Evolutionary conservation across 37 sponge, comb jelly and placozoan genomes (phyloP).

Genomic region (Chondrilla cf. caribensis): DNA sequence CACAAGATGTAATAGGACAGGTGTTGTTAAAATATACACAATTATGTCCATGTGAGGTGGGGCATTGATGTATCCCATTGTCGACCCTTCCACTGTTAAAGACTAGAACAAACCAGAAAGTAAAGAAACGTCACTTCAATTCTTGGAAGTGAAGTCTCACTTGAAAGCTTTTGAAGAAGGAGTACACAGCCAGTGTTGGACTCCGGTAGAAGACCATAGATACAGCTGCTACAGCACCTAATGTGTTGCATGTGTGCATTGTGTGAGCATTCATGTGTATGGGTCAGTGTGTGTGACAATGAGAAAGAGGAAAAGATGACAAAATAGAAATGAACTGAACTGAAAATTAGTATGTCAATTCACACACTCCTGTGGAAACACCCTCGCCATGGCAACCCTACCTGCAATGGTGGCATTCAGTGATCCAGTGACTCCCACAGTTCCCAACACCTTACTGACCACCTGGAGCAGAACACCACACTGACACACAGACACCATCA

Average conservation of each 20-base stretch:
- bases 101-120: conserved; percentile 8
- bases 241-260: neutral
- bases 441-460: neutral
- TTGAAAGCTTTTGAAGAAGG: conserved; percentile 44
- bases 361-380: neutral
- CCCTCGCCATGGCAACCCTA: neutral
- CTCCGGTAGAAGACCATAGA: conserved; percentile 50
- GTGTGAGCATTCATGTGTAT: neutral
- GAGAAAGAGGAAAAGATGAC: neutral
- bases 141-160: conserved; percentile 15
- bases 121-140: neutral
- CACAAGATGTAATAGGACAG: conserved; percentile 52
- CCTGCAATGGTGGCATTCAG: conserved; percentile 13
- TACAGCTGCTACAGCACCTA: conserved; percentile 60
- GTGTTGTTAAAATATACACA: conserved; percentile 39
- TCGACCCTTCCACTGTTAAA: conserved; percentile 37
- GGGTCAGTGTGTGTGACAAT: too few relatives aligned
- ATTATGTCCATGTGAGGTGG: conserved; percentile 54
- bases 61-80: conserved; percentile 20
- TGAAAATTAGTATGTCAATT: too few relatives aligned
- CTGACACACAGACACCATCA: too few relatives aligned
- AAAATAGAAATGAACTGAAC: too few relatives aligned
- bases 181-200: conserved; percentile 45
- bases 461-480: neutral
- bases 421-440: neutral